phyloP scores from a whole-genome alignment of 2,888 invertebrate genomes.

The Eurois occulta region DNA sequence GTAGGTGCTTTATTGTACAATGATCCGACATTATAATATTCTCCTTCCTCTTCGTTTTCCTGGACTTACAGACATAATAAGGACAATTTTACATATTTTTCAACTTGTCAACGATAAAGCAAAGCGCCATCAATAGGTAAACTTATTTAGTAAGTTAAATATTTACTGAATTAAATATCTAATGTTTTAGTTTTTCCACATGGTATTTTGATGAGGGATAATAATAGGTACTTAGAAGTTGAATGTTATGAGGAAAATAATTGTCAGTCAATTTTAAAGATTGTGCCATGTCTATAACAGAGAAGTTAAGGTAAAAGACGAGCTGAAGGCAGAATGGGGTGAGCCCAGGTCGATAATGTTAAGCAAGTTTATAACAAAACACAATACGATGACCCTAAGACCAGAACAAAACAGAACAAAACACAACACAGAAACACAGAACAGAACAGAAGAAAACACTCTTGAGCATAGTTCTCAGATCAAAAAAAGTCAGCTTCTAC shows the following conservation, averaged over 20 bases:
- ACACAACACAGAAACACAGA: too few species aligned
- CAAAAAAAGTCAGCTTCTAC: not conserved
- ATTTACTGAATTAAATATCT: not conserved
- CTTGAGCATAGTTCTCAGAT: not conserved
- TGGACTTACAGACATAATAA: conserved; percentile 10
- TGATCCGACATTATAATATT: conserved; percentile 9
- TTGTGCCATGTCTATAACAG: not conserved
- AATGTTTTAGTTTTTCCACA: not conserved
- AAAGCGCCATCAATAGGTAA: not conserved
- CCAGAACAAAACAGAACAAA: not conserved
- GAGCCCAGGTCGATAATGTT: not conserved
- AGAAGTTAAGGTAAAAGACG: not conserved
- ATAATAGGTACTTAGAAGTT: not conserved
- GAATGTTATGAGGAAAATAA: not conserved
- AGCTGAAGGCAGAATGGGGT: not conserved
- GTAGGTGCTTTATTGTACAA: conserved; percentile 27
- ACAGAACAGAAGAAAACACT: not conserved
- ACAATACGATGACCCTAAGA: not conserved
- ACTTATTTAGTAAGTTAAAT: not conserved
- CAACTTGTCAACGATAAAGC: not conserved
- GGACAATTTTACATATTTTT: conserved; percentile 15
- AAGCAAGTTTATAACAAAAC: not conserved
- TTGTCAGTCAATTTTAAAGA: not conserved
- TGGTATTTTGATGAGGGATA: not conserved
- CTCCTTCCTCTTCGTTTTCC: conserved; percentile 33